Evolutionary conservation across 2,888 invertebrate genomes (phyloP).

Genomic region (Agrotis exclamationis): DNA sequence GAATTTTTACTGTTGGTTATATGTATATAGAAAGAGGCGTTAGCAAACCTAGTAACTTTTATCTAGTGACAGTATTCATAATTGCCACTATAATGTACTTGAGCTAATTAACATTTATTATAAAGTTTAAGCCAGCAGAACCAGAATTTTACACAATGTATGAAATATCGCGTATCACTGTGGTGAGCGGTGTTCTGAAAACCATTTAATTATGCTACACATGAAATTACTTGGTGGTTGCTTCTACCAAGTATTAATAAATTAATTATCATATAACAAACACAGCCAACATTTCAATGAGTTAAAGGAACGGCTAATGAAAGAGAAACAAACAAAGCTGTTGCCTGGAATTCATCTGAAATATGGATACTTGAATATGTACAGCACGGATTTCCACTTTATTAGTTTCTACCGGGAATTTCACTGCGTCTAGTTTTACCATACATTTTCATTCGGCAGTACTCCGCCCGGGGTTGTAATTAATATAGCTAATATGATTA

Average conservation of each 20-base stretch:
- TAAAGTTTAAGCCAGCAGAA: neutral
- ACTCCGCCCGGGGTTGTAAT: constrained; percentile 83
- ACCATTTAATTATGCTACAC: neutral
- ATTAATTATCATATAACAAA: neutral
- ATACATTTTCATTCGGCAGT: constrained; percentile 89
- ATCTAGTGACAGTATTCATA: too few species aligned
- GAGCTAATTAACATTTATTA: too few species aligned
- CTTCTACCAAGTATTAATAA: neutral
- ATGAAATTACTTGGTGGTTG: neutral
- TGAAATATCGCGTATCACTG: constrained; percentile 7
- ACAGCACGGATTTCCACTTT: constrained; percentile 64
- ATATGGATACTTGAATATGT: constrained; percentile 33
- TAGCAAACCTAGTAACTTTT: too few species aligned
- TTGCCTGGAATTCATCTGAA: constrained; percentile 49
- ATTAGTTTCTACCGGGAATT: constrained; percentile 69
- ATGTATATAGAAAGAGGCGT: too few species aligned
- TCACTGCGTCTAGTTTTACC: constrained; percentile 69
- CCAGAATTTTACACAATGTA: neutral
- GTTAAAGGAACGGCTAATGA: constrained; percentile 15
- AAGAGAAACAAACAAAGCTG: constrained; percentile 34
- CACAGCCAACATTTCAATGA: constrained; percentile 5
- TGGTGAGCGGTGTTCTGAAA: neutral
- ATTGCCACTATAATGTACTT: too few species aligned
- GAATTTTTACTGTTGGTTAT: too few species aligned
- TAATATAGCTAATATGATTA: constrained; percentile 90